Evolutionary conservation across 1,140 invertebrate genomes (phyloP).

Genomic region (Nasonia vitripennis): DNA sequence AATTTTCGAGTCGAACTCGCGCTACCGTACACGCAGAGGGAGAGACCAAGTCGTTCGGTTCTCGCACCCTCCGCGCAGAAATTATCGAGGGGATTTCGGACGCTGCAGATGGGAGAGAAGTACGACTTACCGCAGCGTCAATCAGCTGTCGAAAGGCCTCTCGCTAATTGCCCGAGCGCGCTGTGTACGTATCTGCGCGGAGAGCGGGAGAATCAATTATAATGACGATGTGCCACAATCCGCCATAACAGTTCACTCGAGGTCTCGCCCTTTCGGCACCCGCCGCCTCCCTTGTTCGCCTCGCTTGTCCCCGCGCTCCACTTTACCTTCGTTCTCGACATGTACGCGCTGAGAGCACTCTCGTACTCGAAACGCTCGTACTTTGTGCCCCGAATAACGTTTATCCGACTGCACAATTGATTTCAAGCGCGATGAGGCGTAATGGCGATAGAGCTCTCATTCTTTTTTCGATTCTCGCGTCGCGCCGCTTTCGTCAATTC

Average conservation of each 20-base stretch:
- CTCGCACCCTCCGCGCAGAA: conserved; percentile 30
- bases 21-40: background rate
- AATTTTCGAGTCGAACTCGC: conserved; percentile 26
- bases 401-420: no score
- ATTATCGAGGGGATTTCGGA: conserved; percentile 15
- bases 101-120: background rate
- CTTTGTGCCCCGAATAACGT: no score
- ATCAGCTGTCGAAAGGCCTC: conserved; percentile 42
- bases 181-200: background rate
- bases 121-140: conserved; percentile 17
- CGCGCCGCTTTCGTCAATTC: no score
- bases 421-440: no score
- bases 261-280: background rate
- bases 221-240: conserved; percentile 39
- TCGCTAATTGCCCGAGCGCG: conserved; percentile 37
- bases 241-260: conserved; percentile 38
- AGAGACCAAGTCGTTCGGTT: conserved; percentile 18
- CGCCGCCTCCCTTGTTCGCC: background rate
- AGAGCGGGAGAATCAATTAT: conserved; percentile 37
- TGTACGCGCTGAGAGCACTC: no score
- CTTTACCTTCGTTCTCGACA: no score
- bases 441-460: no score
- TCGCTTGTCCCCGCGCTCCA: no score
- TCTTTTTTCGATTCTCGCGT: no score
- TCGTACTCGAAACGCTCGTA: no score